Percentiles rank a stretch among this genome's conserved stretches.
These are phyloP conservation scores for Drosophila ogumai DNA, from an alignment of 1,140 invertebrate species.

Conservation along the genomic window DNA sequence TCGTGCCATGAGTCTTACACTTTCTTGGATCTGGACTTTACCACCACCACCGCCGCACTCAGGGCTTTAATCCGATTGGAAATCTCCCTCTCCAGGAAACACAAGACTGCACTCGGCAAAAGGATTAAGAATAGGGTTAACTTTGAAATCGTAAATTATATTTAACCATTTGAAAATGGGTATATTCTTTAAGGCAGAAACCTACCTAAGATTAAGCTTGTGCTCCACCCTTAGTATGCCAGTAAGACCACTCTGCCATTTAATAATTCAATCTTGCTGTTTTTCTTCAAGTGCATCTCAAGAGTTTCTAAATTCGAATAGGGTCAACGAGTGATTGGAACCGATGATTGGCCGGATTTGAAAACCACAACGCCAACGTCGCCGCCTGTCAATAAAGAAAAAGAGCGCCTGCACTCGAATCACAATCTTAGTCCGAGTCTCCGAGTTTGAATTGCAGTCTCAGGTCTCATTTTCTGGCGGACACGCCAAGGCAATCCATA, in stretches of 20 bases:
- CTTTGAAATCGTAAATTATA: too few species aligned
- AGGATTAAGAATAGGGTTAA: neutral
- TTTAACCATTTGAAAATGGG: too few species aligned
- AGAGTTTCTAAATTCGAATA: constrained; percentile 33
- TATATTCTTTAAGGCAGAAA: too few species aligned
- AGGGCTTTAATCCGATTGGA: constrained; percentile 10
- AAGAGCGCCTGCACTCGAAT: constrained; percentile 25
- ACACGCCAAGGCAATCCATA: constrained; percentile 48
- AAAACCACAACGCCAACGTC: constrained; percentile 36
- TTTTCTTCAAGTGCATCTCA: constrained; percentile 18
- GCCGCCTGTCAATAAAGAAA: constrained; percentile 31
- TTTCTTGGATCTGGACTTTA: constrained; percentile 27
- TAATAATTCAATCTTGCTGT: neutral
- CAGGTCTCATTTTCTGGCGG: constrained; percentile 18
- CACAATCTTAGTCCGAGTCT: constrained; percentile 37
- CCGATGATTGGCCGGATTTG: constrained; percentile 39
- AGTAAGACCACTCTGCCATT: too few species aligned
- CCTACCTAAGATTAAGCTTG: too few species aligned
- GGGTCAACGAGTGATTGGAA: constrained; percentile 44
- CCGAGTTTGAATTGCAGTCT: constrained; percentile 35
- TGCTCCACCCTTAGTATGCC: too few species aligned
- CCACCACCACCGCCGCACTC: neutral
- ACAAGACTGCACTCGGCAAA: constrained; percentile 10
- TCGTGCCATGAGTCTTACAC: constrained; percentile 57
- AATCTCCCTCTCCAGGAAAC: constrained; percentile 32